Percentiles rank a stretch among this genome's conserved stretches.
These are phyloP conservation scores for Hydrolagus colliei DNA, from an alignment of 2,797 vertebrate genomes.

Conservation along the genomic window DNA sequence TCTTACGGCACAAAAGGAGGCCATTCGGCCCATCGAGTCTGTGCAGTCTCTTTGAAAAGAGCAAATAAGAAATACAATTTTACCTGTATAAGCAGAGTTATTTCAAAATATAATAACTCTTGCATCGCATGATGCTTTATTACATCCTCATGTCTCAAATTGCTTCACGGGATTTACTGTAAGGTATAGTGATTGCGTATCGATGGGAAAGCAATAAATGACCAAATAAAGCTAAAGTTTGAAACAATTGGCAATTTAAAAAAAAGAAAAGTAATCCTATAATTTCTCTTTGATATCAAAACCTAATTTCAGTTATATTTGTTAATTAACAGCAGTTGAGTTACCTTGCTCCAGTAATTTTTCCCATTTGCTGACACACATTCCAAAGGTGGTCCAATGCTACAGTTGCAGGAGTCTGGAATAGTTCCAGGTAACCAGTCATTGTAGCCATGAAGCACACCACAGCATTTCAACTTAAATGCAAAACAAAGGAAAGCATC, in stretches of 20 bases:
- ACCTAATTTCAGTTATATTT: not conserved
- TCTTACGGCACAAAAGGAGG: no score
- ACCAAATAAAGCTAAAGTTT: not conserved
- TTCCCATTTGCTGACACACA: not conserved
- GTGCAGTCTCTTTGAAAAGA: no score
- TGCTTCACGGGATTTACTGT: no score
- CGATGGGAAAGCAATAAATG: no score
- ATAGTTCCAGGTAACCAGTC: slow-evolving; percentile 49
- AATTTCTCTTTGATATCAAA: not conserved
- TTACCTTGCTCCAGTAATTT: not conserved
- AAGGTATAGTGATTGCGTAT: no score
- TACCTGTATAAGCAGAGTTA: no score
- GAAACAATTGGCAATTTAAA: not conserved
- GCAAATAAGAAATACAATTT: no score
- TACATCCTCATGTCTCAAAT: no score
- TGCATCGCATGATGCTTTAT: no score
- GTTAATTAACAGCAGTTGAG: not conserved
- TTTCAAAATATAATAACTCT: no score
- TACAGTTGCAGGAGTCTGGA: slow-evolving; percentile 32
- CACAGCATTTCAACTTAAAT: slow-evolving; percentile 56
- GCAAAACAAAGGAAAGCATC: slow-evolving; percentile 30
- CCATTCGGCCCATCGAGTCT: no score
- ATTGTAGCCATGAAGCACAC: slow-evolving; percentile 39
- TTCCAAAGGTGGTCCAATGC: rapidly evolving
- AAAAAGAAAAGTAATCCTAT: slow-evolving; percentile 27